A percentile compares a stretch with the other conserved stretches of the same genome.
phyloP scores from a whole-genome alignment of 2,113 vertebrate genomes.

The Spermophilus dauricus region DNA sequence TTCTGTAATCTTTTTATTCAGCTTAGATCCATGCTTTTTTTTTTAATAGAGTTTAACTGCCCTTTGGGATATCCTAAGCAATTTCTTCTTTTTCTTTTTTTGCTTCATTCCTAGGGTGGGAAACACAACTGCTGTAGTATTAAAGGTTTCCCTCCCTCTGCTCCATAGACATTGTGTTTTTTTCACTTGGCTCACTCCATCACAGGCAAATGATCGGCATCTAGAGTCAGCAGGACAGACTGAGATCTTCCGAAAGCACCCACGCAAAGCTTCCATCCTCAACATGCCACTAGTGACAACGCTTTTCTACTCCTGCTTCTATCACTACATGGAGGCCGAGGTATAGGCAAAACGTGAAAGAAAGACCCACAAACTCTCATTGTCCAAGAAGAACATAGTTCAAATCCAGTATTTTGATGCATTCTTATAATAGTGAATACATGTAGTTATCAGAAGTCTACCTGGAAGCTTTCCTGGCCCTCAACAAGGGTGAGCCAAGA shows the following conservation, averaged over 20 bases:
- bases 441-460: not conserved
- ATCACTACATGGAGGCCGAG: slow-evolving; percentile 95
- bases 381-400: not conserved
- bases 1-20: not conserved
- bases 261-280: slow-evolving; percentile 95
- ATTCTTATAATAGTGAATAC: not conserved
- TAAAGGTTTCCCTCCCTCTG: not conserved
- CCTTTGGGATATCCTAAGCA: not conserved
- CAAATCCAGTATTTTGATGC: not conserved
- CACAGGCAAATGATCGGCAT: slow-evolving; percentile 92
- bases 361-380: not conserved
- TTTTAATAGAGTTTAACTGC: slow-evolving; percentile 36
- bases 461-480: not conserved
- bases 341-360: slow-evolving; percentile 78
- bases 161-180: not conserved
- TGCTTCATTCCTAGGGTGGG: not conserved
- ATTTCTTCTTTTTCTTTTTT: not conserved
- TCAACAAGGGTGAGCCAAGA: not conserved
- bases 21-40: not conserved
- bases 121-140: not conserved
- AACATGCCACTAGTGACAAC: slow-evolving; percentile 98
- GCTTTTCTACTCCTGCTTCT: slow-evolving; percentile 97
- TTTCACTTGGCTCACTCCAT: slow-evolving; percentile 13
- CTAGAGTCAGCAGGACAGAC: slow-evolving; percentile 91
- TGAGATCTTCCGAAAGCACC: slow-evolving; percentile 95